A percentile compares a stretch with the other conserved stretches of the same genome.
Evolutionary conservation across 1,140 invertebrate species (phyloP).

Genomic region (Aphidius gifuensis): DNA sequence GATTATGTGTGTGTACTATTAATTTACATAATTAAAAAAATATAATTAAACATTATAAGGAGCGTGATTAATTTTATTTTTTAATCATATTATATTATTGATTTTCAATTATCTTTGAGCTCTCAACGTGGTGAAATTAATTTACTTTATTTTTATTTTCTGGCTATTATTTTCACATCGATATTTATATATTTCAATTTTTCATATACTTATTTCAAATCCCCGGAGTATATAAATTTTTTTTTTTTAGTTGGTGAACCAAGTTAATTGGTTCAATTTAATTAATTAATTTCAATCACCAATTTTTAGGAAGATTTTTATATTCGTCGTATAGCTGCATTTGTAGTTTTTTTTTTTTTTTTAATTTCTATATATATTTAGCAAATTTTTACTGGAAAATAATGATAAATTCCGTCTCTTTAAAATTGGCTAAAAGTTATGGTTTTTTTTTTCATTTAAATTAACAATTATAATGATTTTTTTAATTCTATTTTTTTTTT

Average conservation of each 20-base stretch:
- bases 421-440: too few relatives aligned
- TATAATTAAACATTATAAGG: neutral
- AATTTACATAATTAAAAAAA: neutral
- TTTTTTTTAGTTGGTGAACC: too few relatives aligned
- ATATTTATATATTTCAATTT: conserved; percentile 10
- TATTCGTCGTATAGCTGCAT: neutral
- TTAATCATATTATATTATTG: neutral
- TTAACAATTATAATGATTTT: conserved; percentile 2
- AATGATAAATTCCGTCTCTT: too few relatives aligned
- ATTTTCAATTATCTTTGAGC: conserved; percentile 6
- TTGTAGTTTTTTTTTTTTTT: neutral
- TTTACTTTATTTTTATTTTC: neutral
- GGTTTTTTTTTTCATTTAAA: neutral
- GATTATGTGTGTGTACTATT: too few relatives aligned
- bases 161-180: conserved; percentile 3
- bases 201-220: conserved; percentile 6
- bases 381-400: too few relatives aligned
- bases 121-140: conserved; percentile 13
- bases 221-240: too few relatives aligned
- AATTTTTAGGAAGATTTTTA: too few relatives aligned
- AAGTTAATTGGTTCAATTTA: too few relatives aligned
- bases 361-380: neutral
- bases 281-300: too few relatives aligned
- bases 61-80: conserved; percentile 10
- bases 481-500: conserved; percentile 5